Evolutionary conservation across 2,113 vertebrate species (phyloP), one percentile per base, ranked within the genome.

Genomic region (Stictonetta naevosa): DNA sequence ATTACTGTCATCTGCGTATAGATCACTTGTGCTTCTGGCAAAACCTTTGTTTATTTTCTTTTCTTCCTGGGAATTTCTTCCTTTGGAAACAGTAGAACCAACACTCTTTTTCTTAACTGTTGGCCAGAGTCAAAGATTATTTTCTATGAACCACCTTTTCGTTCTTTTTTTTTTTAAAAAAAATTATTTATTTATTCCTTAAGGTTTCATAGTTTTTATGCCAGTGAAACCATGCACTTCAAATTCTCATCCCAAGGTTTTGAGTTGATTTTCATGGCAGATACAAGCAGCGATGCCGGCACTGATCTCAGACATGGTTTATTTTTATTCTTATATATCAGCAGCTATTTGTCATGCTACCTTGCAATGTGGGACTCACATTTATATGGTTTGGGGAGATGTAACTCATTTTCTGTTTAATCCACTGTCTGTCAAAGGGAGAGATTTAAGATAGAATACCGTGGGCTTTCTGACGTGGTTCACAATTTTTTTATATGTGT

Each of bases 341-440:
- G 85, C 86, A 86, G 90, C 23, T 89, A 91, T 97, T 97, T 96
- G 94, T 97, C 96, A 97, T 59, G 50, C 95, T 86, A 60, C 91
- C 86, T 60, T 81, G 89, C 78, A 60, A 7, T 26, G 86, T 89
- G 94, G 88, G 66, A 92, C 66, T 94, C 78, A 4, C 87, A 40
- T 86, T 91, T 88, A 56, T 88, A 52, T 38, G 73, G 62, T 96
- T 90, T 84, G 90, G 66, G 76, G 87, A 97, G 92, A 95, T 90
- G 72, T 94, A 96, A 92, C 92, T 96, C 88, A 91, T 95, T 96
- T 96, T 59, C 93, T 93, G 53, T 95, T 97, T 97, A 95, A 97
- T 96, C 94, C 88, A 83, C 88, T 96, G 88, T 55, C 85, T 94
- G 72, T 95, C 95, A 95, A 82, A 90, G 68, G 36, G 28, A 59